phyloP scores from a whole-genome alignment of 2,113 vertebrate species.

The Polypterus senegalus region DNA sequence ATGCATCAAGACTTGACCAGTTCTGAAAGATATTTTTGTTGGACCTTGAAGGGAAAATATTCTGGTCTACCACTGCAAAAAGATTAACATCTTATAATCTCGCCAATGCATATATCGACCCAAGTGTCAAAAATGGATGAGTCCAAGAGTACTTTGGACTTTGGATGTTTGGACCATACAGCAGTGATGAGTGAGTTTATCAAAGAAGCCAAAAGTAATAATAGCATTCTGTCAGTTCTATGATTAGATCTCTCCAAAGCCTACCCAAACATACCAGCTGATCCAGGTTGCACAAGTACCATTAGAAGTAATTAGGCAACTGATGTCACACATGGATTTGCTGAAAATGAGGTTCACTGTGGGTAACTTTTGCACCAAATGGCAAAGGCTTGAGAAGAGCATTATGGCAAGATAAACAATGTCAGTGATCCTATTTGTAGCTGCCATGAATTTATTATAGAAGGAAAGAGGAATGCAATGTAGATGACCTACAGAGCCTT shows the following conservation, averaged over 20 bases:
- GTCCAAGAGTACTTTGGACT: slow-evolving; percentile 7
- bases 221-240: slow-evolving; percentile 2
- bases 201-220: slow-evolving; percentile 7
- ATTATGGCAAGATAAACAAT: too few species aligned
- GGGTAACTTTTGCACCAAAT: too few species aligned
- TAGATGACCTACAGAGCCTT: too few species aligned
- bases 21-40: slow-evolving; percentile 4
- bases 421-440: too few species aligned
- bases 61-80: slow-evolving; percentile 12
- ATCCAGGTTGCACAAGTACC: too few species aligned
- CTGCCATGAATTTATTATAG: too few species aligned
- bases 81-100: slow-evolving; percentile 8
- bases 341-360: too few species aligned
- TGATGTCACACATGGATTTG: too few species aligned
- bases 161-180: slow-evolving; percentile 8
- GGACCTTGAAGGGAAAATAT: slow-evolving; percentile 16
- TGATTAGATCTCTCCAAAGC: background rate
- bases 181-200: slow-evolving; percentile 5
- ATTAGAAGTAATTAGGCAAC: too few species aligned
- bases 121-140: slow-evolving; percentile 11
- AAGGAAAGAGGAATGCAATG: too few species aligned
- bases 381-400: too few species aligned
- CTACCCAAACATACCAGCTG: too few species aligned
- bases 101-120: background rate
- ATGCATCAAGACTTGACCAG: background rate